Conservation (phyloP, 2,113 vertebrate genomes). For the Malurus alboscapulatus region DNA sequence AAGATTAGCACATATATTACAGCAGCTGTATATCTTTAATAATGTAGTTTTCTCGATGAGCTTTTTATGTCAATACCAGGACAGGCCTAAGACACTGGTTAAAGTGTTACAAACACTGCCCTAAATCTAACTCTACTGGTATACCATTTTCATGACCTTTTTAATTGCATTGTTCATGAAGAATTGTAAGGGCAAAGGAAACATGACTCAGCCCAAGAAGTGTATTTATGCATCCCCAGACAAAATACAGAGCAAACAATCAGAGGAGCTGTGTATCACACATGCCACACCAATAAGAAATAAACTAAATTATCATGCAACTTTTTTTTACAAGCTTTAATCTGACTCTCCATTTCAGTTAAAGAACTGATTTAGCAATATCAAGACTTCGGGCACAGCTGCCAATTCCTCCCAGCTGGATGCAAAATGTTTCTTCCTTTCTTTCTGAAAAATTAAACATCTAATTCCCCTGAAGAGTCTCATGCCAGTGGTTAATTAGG, state of each 20-base stretch:
- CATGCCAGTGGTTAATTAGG: neutral
- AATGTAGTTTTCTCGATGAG: accelerated
- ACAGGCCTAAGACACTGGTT: neutral
- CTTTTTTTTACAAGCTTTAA: neutral
- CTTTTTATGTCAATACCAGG: neutral
- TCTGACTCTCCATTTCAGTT: neutral
- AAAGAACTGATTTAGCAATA: neutral
- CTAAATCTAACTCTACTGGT: neutral
- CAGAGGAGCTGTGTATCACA: accelerated
- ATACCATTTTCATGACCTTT: neutral
- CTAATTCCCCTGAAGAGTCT: neutral
- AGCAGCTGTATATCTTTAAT: neutral
- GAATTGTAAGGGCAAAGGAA: neutral
- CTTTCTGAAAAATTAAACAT: constrained; percentile 21
- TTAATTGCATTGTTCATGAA: neutral
- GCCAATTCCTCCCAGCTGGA: neutral
- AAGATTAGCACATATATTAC: neutral
- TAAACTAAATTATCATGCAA: neutral
- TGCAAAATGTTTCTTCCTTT: neutral
- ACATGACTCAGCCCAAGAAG: neutral
- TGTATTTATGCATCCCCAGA: neutral
- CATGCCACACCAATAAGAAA: neutral
- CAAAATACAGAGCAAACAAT: neutral
- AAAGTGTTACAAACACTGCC: neutral
- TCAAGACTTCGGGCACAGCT: neutral